Percentiles rank a stretch among this genome's conserved stretches.
These are phyloP conservation scores for Gorsachius magnificus DNA, from an alignment of 2,797 vertebrate species.

Conservation along the genomic window DNA sequence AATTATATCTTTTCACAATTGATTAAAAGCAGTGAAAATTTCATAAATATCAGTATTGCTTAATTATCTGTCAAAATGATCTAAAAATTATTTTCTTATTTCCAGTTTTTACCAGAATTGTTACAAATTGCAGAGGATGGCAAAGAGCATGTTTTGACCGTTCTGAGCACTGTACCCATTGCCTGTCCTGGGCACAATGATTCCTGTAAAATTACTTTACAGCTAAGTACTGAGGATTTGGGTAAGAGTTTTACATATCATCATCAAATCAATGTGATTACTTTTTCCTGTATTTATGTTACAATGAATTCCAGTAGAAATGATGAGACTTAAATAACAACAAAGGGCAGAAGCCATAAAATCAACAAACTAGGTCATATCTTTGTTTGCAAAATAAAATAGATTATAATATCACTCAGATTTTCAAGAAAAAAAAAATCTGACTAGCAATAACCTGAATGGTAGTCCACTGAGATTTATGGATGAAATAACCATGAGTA, in stretches of 20 bases:
- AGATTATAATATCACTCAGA: background rate
- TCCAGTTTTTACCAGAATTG: conserved; percentile 80
- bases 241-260: conserved; percentile 65
- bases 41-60: background rate
- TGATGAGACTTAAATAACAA: background rate
- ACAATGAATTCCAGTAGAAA: background rate
- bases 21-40: background rate
- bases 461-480: background rate
- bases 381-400: background rate
- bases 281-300: background rate
- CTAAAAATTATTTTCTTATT: background rate
- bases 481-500: background rate
- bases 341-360: background rate
- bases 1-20: background rate
- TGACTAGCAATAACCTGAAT: background rate
- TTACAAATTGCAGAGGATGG: conserved; percentile 81
- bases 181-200: conserved; percentile 67
- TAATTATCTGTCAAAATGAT: background rate
- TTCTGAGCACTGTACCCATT: conserved; percentile 81
- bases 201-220: conserved; percentile 78
- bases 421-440: background rate
- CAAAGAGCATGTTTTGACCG: conserved; percentile 74
- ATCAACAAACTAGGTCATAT: background rate
- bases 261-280: background rate
- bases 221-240: conserved; percentile 75